Conservation (phyloP, 2,888 invertebrate species). For the Tortricodes alternella region DNA sequence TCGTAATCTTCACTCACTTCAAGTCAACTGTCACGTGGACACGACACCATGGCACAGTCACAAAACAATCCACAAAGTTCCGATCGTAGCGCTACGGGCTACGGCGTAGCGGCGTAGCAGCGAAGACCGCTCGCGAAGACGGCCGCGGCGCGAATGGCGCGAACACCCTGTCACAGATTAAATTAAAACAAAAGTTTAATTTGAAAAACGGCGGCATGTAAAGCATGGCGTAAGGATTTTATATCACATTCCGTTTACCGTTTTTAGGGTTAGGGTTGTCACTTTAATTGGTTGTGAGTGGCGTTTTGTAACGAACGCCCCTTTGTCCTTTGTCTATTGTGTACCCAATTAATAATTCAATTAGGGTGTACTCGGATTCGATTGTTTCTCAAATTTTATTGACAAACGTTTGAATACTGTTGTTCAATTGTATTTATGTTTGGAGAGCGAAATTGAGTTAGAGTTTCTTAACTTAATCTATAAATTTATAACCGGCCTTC, state of each 20-base stretch:
- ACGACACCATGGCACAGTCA: conserved; percentile 17
- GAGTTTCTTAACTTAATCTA: conserved; percentile 9
- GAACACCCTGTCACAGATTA: conserved; percentile 34
- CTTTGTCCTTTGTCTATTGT: conserved; percentile 53
- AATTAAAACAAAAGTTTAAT: conserved; percentile 15
- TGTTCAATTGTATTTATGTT: conserved; percentile 14
- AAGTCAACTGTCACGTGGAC: conserved; percentile 3
- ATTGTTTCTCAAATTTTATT: conserved; percentile 21
- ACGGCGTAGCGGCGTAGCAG: conserved; percentile 54
- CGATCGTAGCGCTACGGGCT: conserved; percentile 41
- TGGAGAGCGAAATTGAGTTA: conserved; percentile 12
- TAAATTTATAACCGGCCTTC: conserved; percentile 1
- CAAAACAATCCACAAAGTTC: conserved; percentile 32
- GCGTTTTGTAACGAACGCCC: conserved; percentile 50
- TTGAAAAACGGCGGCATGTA: conserved; percentile 1
- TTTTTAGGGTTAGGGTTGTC: conserved; percentile 22
- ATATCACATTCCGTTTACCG: conserved; percentile 1
- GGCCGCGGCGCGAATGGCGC: conserved; percentile 59
- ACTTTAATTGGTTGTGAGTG: conserved; percentile 49
- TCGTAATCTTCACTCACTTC: too few species aligned
- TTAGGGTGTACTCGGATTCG: background rate
- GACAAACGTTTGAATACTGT: conserved; percentile 17
- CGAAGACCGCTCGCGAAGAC: conserved; percentile 56
- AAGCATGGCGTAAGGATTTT: conserved; percentile 1
- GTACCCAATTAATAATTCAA: conserved; percentile 44